A percentile compares a stretch with the other conserved stretches of the same genome.
Evolutionary conservation across 2,797 vertebrate species (phyloP).

Genomic region (Anolis apletophallus): DNA sequence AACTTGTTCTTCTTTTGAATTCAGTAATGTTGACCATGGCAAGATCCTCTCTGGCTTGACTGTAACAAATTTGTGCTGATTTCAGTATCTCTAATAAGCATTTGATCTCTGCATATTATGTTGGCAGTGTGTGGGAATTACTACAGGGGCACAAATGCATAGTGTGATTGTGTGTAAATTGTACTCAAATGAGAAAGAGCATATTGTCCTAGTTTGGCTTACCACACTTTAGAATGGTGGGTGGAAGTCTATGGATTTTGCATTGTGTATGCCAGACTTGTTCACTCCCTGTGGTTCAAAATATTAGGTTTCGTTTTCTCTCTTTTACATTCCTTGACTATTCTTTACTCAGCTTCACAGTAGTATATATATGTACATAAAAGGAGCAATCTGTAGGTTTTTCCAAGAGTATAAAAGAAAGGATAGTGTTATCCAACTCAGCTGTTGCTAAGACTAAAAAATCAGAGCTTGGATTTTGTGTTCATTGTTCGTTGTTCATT

Average conservation of each 20-base stretch:
- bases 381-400: not conserved
- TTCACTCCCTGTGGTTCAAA: constrained; percentile 2
- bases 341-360: not conserved
- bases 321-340: not conserved
- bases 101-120: not conserved
- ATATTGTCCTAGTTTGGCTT: constrained; percentile 3
- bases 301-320: not conserved
- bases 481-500: not conserved
- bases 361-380: not conserved
- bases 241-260: not conserved
- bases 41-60: not conserved
- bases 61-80: not conserved
- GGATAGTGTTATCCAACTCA: not conserved
- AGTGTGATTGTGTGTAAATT: not conserved
- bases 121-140: not conserved
- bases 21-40: not conserved
- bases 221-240: not conserved
- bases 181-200: not conserved
- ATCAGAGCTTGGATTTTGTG: not conserved
- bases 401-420: not conserved
- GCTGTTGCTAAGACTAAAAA: not conserved
- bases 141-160: not conserved
- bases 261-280: not conserved
- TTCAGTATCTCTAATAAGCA: not conserved
- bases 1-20: not conserved